These are phyloP conservation scores for Dugesia japonica DNA, from an alignment of 2,888 invertebrate species.

Conservation along the genomic window DNA sequence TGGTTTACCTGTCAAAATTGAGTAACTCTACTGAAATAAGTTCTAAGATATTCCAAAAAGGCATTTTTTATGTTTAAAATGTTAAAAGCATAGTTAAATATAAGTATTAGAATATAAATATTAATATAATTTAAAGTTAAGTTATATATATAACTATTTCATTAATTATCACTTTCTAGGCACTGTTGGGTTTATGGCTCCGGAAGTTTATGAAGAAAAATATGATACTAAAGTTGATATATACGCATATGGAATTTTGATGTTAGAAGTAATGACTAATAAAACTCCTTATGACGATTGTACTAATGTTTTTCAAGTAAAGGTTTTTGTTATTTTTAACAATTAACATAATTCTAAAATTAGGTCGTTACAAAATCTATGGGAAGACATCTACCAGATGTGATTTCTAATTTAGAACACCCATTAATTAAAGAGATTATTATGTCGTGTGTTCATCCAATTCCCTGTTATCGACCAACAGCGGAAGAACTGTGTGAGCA, in stretches of 20 bases:
- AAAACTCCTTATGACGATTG: slow-evolving; percentile 26
- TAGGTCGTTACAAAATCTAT: no score
- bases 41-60: no score
- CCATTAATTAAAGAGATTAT: slow-evolving; percentile 17
- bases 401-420: background rate
- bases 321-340: background rate
- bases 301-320: slow-evolving; percentile 17
- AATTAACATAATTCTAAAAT: no score
- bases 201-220: slow-evolving; percentile 26
- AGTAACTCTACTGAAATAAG: no score
- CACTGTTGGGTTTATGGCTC: slow-evolving; percentile 28
- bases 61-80: no score
- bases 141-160: no score
- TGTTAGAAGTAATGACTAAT: slow-evolving; percentile 27
- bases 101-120: no score
- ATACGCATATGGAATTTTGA: slow-evolving; percentile 27
- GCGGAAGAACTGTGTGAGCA: slow-evolving; percentile 7
- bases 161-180: no score
- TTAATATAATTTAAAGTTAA: no score
- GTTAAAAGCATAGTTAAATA: no score
- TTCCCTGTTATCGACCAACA: background rate
- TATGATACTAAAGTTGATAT: slow-evolving; percentile 27
- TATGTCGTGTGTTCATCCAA: slow-evolving; percentile 21
- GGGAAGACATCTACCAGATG: no score
- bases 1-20: no score